phyloP scores from a whole-genome alignment of 2,888 invertebrate genomes.

The Cactoblastis cactorum region DNA sequence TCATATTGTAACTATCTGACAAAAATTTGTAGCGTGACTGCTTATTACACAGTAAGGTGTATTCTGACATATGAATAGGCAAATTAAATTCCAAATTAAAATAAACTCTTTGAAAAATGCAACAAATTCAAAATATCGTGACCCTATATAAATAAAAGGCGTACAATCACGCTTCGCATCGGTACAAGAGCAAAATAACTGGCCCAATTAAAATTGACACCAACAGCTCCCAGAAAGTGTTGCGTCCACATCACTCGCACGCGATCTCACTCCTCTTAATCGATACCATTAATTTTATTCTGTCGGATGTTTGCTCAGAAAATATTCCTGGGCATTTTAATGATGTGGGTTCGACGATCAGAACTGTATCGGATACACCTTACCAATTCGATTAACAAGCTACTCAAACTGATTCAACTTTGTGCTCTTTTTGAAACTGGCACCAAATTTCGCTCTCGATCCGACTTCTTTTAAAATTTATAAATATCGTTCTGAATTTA shows the following conservation, averaged over 20 bases:
- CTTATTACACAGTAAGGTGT: too few species aligned
- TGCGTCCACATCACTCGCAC: slow-evolving; percentile 64
- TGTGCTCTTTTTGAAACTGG: not conserved
- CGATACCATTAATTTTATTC: slow-evolving; percentile 73
- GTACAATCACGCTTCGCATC: slow-evolving; percentile 60
- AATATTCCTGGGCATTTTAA: slow-evolving; percentile 57
- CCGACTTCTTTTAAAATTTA: slow-evolving; percentile 3
- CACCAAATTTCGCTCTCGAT: not conserved
- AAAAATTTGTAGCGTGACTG: too few species aligned
- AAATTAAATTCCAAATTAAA: slow-evolving; percentile 22
- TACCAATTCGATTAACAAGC: slow-evolving; percentile 22
- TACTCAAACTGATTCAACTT: not conserved
- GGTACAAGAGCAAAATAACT: slow-evolving; percentile 58
- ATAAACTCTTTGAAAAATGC: slow-evolving; percentile 15
- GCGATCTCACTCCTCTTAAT: slow-evolving; percentile 71
- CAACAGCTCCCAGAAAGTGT: slow-evolving; percentile 66
- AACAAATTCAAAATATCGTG: slow-evolving; percentile 44
- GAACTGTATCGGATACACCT: slow-evolving; percentile 23
- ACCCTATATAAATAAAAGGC: slow-evolving; percentile 66
- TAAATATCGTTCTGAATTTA: slow-evolving; percentile 36
- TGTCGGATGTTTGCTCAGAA: slow-evolving; percentile 57
- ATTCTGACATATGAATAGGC: too few species aligned
- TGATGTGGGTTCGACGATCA: slow-evolving; percentile 35
- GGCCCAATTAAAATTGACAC: slow-evolving; percentile 77
- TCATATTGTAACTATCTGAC: too few species aligned